Percentiles rank a stretch among this genome's conserved stretches.
These are phyloP conservation scores for Porites australiensis DNA, from an alignment of 64 coral and sea anemone species.

Conservation along the genomic window DNA sequence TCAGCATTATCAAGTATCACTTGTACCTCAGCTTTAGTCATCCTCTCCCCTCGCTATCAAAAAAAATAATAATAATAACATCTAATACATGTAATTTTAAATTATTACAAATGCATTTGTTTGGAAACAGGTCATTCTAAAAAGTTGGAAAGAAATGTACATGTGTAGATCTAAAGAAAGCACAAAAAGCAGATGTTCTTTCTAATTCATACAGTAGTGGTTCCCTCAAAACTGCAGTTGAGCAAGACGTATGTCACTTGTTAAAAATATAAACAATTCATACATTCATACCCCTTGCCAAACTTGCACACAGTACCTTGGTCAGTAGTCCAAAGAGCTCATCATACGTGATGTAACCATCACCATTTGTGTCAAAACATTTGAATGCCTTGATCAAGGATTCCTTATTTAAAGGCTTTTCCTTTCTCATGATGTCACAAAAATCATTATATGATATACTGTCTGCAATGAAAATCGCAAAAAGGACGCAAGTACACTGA, in stretches of 20 bases:
- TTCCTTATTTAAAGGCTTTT: conserved; percentile 84
- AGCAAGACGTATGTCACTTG: no score
- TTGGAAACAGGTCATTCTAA: no score
- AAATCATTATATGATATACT: conserved; percentile 93
- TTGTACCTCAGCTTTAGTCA: conserved; percentile 95
- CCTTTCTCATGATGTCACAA: conserved; percentile 97
- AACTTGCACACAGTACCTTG: conserved; percentile 52
- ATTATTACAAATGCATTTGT: no score
- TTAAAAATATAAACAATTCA: no score
- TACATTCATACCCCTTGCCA: no score
- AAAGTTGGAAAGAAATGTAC: no score
- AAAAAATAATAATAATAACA: neutral
- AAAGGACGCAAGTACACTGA: neutral
- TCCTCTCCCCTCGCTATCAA: conserved; percentile 86
- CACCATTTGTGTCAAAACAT: conserved; percentile 84
- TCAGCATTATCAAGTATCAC: conserved; percentile 94
- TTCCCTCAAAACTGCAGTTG: no score
- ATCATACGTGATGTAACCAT: conserved; percentile 89
- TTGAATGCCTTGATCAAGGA: conserved; percentile 87
- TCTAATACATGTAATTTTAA: neutral
- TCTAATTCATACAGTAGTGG: no score
- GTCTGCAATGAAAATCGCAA: conserved; percentile 35
- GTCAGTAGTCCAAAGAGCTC: conserved; percentile 89
- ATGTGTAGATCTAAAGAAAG: no score
- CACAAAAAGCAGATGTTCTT: no score